phyloP scores from a whole-genome alignment of 2,797 vertebrate genomes.

The Nannoperca obscura region DNA sequence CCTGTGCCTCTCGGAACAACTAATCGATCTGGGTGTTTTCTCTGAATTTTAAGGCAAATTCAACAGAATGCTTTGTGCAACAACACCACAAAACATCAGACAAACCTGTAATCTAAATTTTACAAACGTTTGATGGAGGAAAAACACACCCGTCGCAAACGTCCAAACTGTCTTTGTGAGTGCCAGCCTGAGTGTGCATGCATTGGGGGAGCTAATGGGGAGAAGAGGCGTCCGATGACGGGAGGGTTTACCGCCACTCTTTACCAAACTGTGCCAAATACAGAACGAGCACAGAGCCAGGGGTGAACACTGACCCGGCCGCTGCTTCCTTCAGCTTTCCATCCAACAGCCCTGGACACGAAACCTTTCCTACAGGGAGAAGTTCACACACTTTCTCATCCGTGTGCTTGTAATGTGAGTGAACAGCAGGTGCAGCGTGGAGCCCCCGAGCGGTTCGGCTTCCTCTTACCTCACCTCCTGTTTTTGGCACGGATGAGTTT shows the following conservation, averaged over 20 bases:
- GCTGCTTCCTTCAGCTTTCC: conserved; percentile 22
- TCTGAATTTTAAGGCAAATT: conserved; percentile 72
- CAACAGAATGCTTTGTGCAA: conserved; percentile 46
- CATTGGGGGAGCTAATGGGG: conserved; percentile 4
- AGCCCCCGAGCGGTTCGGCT: conserved; percentile 30
- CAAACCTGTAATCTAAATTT: conserved; percentile 18
- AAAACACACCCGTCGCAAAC: conserved; percentile 40
- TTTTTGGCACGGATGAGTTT: conserved; percentile 72
- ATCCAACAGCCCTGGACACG: not conserved
- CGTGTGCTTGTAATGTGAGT: conserved; percentile 21
- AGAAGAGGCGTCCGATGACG: conserved; percentile 27
- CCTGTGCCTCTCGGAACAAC: conserved; percentile 21
- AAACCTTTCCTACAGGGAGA: conserved; percentile 14
- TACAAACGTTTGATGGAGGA: conserved; percentile 28
- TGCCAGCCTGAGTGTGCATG: conserved; percentile 68
- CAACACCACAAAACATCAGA: conserved; percentile 32
- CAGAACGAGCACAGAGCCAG: conserved; percentile 46
- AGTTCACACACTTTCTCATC: conserved; percentile 8
- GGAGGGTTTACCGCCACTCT: conserved; percentile 51
- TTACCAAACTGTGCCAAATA: conserved; percentile 76
- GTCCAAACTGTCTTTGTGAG: conserved; percentile 57
- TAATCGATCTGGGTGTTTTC: conserved; percentile 36
- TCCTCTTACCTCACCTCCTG: conserved; percentile 43
- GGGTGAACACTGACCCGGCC: conserved; percentile 20
- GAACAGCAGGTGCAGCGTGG: conserved; percentile 18